Evolutionary conservation across 2,888 invertebrate species (phyloP).

Genomic region (Atrina japonica): DNA sequence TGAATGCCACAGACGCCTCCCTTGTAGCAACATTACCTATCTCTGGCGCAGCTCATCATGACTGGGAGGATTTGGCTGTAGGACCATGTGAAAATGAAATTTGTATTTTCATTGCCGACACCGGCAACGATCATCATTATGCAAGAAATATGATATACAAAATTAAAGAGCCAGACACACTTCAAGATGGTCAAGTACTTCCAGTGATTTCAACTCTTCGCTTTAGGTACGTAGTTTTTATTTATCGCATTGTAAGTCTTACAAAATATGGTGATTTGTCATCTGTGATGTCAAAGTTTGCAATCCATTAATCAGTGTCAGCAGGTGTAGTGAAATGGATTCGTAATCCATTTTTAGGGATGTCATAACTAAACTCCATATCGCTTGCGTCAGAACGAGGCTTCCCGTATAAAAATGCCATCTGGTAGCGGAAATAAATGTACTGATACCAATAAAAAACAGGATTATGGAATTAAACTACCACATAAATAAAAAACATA

Average conservation of each 20-base stretch:
- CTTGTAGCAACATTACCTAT: constrained; percentile 40
- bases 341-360: no score
- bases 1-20: constrained; percentile 45
- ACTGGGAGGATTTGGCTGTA: constrained; percentile 48
- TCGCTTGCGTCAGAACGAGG: no score
- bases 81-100: constrained; percentile 35
- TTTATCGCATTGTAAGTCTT: neutral
- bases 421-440: no score
- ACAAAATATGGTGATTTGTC: neutral
- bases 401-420: no score
- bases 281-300: no score
- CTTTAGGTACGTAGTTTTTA: constrained; percentile 12
- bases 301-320: no score
- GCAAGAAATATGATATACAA: constrained; percentile 25
- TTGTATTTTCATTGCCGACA: constrained; percentile 42
- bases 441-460: no score
- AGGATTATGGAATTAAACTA: no score
- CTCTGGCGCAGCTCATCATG: constrained; percentile 28
- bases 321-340: no score
- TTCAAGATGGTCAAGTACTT: constrained; percentile 21
- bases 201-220: neutral
- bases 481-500: no score
- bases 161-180: constrained; percentile 27
- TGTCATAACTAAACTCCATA: no score
- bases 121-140: neutral